Base-by-base conservation (phyloP, 2,888 invertebrate genomes). In the Drosophila peninsularis region DNA sequence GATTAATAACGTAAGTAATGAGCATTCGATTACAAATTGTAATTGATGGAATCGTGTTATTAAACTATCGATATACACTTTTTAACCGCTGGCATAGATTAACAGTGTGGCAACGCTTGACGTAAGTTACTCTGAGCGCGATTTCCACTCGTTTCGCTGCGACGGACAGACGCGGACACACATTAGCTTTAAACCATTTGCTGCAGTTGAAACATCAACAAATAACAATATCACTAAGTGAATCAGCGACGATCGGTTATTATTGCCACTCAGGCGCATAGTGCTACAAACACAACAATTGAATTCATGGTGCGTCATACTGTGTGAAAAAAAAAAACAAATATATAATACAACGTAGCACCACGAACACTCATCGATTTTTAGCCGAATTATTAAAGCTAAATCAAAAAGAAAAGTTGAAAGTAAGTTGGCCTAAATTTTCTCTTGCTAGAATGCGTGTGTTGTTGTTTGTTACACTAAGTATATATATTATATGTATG, bases 291-390 rank as follows among this genome's bases (percentile, higher is more conserved):
- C 2, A 60, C 61, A 72, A 37, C 50, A 30, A 52, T 41, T 53
- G 47, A 44, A 17, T 56, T 50, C 45, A 44, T 41, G 34, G 78
- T 76, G 75, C 64, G 58, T 75, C 57, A 78, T 69, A 55, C 54
- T 27, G 42, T n/a, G 73, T 53, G 44, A 44, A 64, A 47, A 45
- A 42, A 42, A n/a, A 13, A 42, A 37, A 14, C 21, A 36, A 37
- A 45, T 44, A 55, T 30, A 30, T 27, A 52, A 54, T n/a, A 62
- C 36, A 66, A 57, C 50, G 52, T 65, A 37, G 61, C 19, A 30
- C 63, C 41, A 65, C 79, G 70, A 73, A 41, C 53, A 55, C 44
- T 66, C 63, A 80, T 80, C 82, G 80, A 80, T 80, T 80, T 80
- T 82, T 80, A 69, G 54, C 71, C 69, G 63, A 69, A 60, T 55